Base-by-base conservation (phyloP, 2,113 vertebrate species). In the Tetraodon nigroviridis region DNA sequence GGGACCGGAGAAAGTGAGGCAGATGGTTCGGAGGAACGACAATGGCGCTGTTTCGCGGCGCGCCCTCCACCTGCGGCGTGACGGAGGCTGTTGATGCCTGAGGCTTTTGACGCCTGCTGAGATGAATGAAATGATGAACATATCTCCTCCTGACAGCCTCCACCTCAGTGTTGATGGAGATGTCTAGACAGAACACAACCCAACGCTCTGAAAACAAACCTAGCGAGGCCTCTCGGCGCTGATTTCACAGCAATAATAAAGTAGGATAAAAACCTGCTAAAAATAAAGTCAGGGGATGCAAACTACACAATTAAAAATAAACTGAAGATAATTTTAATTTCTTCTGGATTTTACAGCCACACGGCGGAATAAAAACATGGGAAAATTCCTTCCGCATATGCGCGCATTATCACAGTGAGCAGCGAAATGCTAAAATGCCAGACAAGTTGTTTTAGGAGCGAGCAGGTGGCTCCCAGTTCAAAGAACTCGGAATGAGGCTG, bases 391-490 rank as follows among this genome's bases (percentile, higher is more conserved):
- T 22, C 60, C 47, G 17, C 58, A 50, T 47, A 44, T 67, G 63
- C 81, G 78, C 50, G 51, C 83, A 81, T 83, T 81, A 52, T 21
- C 76, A 60, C 37, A 58, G 81, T 17, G 56, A 70, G 72, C 53
- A 61, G 75, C 44, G 59, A 61, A 78, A 79, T 63, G 79, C 72
- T 61, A 79, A 84, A 52, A 79, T 76, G 57, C 67, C 71, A 77
- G 75, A 80, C 65, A 62, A 79, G 86, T 84, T 78, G 78, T 82
- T 76, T 73, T 71, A 76, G 54, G 61, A 65, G 55, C 37, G 69
- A 87, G 84, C 89, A 89, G 83, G 85, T 89, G 89, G 76, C 60
- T 79, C 56, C 5, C 7, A 72, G 82, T 88, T 89, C 81, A 88
- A 86, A 84, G 81, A 58, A 54, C 37, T 52, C 24, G 67, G 77